These are phyloP conservation scores for Xestia xanthographa DNA, from an alignment of 2,888 invertebrate species.

Conservation along the genomic window DNA sequence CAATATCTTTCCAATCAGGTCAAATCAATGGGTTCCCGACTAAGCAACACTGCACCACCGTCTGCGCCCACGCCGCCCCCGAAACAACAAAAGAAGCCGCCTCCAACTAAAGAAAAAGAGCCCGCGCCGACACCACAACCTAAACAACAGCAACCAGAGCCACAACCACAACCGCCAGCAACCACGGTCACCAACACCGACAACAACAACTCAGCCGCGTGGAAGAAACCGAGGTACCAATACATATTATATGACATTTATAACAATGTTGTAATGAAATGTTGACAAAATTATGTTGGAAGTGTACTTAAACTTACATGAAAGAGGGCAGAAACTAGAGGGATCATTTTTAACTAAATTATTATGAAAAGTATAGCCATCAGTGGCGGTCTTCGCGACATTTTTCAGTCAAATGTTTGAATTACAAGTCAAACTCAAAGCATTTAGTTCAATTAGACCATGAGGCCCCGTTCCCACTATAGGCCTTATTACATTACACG, in stretches of 20 bases:
- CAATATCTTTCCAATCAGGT: slow-evolving; percentile 83
- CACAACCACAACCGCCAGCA: slow-evolving; percentile 64
- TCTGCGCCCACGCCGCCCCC: slow-evolving; percentile 85
- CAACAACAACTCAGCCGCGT: slow-evolving; percentile 84
- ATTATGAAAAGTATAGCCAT: neutral
- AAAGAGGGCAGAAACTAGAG: neutral
- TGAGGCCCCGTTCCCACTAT: too few relatives aligned
- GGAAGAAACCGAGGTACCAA: slow-evolving; percentile 88
- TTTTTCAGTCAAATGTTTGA: neutral
- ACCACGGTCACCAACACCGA: slow-evolving; percentile 45
- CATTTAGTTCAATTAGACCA: too few relatives aligned
- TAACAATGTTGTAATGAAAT: neutral
- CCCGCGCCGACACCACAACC: slow-evolving; percentile 67
- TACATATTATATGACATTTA: neutral
- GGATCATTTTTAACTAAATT: neutral
- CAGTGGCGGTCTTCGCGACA: too few relatives aligned
- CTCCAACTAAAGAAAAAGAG: slow-evolving; percentile 54
- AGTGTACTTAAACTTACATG: neutral
- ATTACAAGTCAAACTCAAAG: neutral
- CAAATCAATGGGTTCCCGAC: slow-evolving; percentile 85
- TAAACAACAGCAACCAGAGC: slow-evolving; percentile 45
- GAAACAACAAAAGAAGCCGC: slow-evolving; percentile 53
- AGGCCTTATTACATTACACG: too few relatives aligned
- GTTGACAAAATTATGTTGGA: slow-evolving; percentile 23
- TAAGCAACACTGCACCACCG: slow-evolving; percentile 89